Conservation (phyloP, 2,797 vertebrate species). For the Lutjanus campechanus region DNA sequence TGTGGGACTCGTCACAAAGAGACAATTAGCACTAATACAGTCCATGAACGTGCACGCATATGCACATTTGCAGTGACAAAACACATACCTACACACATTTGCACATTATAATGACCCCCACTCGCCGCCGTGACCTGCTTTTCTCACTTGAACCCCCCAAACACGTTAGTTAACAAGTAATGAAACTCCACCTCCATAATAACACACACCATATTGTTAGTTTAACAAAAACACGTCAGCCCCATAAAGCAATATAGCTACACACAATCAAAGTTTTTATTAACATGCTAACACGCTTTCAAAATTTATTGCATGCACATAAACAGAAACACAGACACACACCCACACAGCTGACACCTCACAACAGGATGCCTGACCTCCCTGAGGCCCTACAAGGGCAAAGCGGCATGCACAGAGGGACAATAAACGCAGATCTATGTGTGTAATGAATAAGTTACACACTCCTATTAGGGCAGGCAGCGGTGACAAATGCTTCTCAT, state of each 20-base stretch:
- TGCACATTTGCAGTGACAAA: constrained; percentile 48
- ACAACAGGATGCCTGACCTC: constrained; percentile 44
- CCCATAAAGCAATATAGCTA: constrained; percentile 12
- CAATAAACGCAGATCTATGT: constrained; percentile 69
- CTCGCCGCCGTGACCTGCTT: constrained; percentile 53
- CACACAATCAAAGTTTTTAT: constrained; percentile 27
- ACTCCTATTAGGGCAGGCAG: constrained; percentile 76
- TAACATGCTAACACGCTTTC: constrained; percentile 19
- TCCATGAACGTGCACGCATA: constrained; percentile 26
- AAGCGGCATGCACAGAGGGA: constrained; percentile 17
- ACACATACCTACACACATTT: constrained; percentile 57
- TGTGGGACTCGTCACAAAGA: constrained; percentile 24
- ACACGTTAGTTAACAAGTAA: constrained; percentile 54
- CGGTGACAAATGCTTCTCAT: constrained; percentile 83
- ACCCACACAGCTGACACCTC: not conserved
- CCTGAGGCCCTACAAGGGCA: constrained; percentile 58
- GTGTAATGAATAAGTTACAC: constrained; percentile 84
- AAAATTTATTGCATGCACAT: constrained; percentile 7
- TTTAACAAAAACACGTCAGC: constrained; percentile 24
- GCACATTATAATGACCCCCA: constrained; percentile 48
- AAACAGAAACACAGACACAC: not conserved
- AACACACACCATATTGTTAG: not conserved
- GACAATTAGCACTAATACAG: constrained; percentile 43
- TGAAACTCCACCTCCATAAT: constrained; percentile 56
- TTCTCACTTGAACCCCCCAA: constrained; percentile 54